phyloP scores from a whole-genome alignment of 2,888 invertebrate genomes.

The Drosophila prolongata region DNA sequence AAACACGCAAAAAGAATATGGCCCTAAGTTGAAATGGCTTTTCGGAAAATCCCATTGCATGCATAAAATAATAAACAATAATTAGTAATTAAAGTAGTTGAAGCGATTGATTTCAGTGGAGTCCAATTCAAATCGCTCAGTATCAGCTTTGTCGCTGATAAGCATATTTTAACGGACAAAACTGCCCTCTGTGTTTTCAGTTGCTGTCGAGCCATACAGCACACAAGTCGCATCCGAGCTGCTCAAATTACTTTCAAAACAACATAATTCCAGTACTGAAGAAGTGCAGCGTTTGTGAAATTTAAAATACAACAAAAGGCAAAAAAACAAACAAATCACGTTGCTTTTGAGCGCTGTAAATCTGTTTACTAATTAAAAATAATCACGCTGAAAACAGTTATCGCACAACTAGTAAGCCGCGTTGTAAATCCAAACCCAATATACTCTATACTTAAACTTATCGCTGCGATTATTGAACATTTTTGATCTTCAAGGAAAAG shows the following conservation, averaged over 20 bases:
- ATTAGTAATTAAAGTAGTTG: neutral
- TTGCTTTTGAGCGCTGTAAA: constrained; percentile 3
- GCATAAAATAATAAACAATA: neutral
- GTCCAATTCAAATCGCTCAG: neutral
- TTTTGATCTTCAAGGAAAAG: constrained; percentile 1
- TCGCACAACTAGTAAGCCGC: constrained; percentile 2
- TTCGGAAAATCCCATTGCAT: neutral
- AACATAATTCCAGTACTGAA: neutral
- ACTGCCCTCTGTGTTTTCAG: constrained; percentile 5
- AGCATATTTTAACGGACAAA: neutral
- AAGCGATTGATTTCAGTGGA: neutral
- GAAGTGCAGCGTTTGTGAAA: constrained; percentile 6
- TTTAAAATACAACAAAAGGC: neutral
- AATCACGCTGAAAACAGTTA: constrained; percentile 8
- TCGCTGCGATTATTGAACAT: neutral
- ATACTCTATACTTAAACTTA: constrained; percentile 28
- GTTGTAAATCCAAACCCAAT: constrained; percentile 29
- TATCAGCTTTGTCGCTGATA: constrained; percentile 8
- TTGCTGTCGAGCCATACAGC: constrained; percentile 1
- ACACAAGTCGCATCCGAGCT: constrained; percentile 16
- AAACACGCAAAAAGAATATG: neutral
- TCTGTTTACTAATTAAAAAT: neutral
- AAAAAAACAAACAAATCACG: neutral
- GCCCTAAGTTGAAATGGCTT: neutral
- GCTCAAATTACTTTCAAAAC: neutral